Percentiles rank a stretch among this genome's conserved stretches.
These are phyloP conservation scores for Selenia dentaria DNA, from an alignment of 2,888 invertebrate genomes.

Conservation along the genomic window DNA sequence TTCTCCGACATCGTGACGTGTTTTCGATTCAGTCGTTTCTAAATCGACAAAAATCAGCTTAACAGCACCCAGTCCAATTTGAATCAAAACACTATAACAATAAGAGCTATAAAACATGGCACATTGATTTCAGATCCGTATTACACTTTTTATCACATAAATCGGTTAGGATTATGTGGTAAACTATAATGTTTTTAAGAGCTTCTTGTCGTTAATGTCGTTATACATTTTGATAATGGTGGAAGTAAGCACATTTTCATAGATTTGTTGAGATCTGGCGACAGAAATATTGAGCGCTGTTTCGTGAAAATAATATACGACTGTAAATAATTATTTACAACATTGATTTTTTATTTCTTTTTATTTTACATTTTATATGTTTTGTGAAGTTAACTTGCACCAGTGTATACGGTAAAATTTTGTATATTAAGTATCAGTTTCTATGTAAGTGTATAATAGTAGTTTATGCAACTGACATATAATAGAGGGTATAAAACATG, in stretches of 20 bases:
- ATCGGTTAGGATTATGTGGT: conserved; percentile 1
- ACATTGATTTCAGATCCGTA: background rate
- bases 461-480: too few species aligned
- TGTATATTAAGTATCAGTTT: too few species aligned
- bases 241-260: conserved; percentile 2
- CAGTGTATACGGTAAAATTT: too few species aligned
- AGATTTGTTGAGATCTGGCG: conserved; percentile 10
- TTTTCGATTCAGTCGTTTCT: conserved; percentile 10
- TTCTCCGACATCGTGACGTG: conserved; percentile 22
- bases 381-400: too few species aligned
- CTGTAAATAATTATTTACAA: too few species aligned
- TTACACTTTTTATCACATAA: conserved; percentile 1
- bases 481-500: too few species aligned
- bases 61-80: conserved; percentile 1
- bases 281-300: too few species aligned
- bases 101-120: background rate
- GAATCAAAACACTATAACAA: background rate
- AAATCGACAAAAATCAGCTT: conserved; percentile 4
- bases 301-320: too few species aligned
- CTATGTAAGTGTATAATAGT: too few species aligned
- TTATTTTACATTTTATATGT: too few species aligned
- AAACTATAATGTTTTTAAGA: conserved; percentile 13
- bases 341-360: too few species aligned
- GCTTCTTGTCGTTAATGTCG: conserved; percentile 15
- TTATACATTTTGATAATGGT: conserved; percentile 14